Evolutionary conservation across 2,113 vertebrate genomes (phyloP).

Genomic region (Cyanocitta stelleri): DNA sequence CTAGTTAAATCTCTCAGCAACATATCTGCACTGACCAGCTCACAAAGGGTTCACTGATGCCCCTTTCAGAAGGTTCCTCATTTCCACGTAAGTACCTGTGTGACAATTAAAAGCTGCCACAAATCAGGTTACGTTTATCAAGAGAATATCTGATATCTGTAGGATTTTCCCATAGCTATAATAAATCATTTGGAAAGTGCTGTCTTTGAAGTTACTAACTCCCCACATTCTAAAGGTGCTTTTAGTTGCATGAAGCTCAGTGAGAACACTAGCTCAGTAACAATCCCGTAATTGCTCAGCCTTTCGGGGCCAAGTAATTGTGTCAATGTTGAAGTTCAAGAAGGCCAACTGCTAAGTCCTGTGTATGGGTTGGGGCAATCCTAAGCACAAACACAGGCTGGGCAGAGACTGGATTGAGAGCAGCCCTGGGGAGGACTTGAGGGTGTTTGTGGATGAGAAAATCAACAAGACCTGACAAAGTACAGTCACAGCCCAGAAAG

Average conservation of each 20-base stretch:
- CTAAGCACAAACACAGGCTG: not conserved
- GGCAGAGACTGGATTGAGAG: not conserved
- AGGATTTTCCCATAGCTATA: not conserved
- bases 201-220: not conserved
- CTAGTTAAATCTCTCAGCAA: not conserved
- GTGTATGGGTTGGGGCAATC: fast-evolving
- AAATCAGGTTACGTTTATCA: not conserved
- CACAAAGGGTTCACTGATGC: not conserved
- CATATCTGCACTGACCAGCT: not conserved
- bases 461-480: not conserved
- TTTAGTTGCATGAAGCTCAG: not conserved
- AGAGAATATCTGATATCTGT: not conserved
- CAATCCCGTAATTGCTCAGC: not conserved
- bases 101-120: not conserved
- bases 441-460: not conserved
- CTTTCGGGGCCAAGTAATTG: not conserved
- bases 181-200: not conserved
- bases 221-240: not conserved
- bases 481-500: not conserved
- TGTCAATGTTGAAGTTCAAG: not conserved
- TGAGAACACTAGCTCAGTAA: not conserved
- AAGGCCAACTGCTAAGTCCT: not conserved
- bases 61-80: not conserved
- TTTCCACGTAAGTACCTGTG: not conserved
- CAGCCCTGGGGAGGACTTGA: not conserved